These are phyloP conservation scores for Halcyon chelicuti DNA, from an alignment of 2,797 vertebrate genomes.

Conservation along the genomic window DNA sequence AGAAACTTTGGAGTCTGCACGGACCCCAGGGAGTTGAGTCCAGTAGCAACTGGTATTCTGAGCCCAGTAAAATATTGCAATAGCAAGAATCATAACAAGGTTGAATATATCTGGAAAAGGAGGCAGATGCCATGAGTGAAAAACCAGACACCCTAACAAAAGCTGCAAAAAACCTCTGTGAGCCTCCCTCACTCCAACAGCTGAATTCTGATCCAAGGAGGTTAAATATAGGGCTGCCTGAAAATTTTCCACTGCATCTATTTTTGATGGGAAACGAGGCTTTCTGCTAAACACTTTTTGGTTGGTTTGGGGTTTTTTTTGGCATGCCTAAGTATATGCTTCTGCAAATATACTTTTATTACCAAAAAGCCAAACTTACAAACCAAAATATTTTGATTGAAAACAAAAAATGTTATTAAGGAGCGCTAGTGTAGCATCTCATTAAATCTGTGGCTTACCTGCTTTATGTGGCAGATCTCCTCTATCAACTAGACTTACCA, in stretches of 20 bases:
- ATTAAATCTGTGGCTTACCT: neutral
- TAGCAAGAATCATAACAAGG: slow-evolving; percentile 15
- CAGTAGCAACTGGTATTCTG: neutral
- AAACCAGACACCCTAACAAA: slow-evolving; percentile 60
- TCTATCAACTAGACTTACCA: neutral
- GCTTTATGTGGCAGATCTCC: neutral
- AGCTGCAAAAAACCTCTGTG: slow-evolving; percentile 10
- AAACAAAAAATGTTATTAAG: neutral
- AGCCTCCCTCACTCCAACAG: slow-evolving; percentile 27
- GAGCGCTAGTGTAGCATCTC: neutral
- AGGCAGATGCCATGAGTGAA: slow-evolving; percentile 48
- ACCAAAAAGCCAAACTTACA: slow-evolving; percentile 51
- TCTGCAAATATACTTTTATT: slow-evolving; percentile 41
- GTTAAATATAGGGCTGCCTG: slow-evolving; percentile 54
- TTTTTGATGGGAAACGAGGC: slow-evolving; percentile 40
- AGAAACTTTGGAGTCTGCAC: neutral
- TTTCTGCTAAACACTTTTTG: slow-evolving; percentile 26
- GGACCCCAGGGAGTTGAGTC: neutral
- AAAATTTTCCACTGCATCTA: slow-evolving; percentile 65
- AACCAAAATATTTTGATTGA: slow-evolving; percentile 40
- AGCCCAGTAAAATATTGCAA: slow-evolving; percentile 1
- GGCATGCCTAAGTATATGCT: slow-evolving; percentile 1
- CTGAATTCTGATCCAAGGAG: slow-evolving; percentile 47
- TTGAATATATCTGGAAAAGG: slow-evolving; percentile 27
- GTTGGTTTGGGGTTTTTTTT: neutral